These are phyloP conservation scores for Hedychridium roseum DNA, from an alignment of 2,888 invertebrate genomes.

Conservation along the genomic window DNA sequence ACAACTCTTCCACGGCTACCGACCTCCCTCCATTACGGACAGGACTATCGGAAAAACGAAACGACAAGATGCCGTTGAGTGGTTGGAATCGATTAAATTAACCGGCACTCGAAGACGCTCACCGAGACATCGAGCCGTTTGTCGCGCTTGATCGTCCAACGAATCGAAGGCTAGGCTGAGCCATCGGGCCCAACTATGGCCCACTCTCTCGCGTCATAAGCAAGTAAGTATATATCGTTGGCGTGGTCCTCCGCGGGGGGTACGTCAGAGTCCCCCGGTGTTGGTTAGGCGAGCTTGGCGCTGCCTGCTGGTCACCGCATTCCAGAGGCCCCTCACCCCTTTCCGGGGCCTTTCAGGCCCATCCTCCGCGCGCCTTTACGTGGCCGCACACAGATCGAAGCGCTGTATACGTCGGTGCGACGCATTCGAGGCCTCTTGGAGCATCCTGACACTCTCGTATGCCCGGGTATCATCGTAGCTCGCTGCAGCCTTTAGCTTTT, in stretches of 20 bases:
- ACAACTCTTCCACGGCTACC: too few relatives aligned
- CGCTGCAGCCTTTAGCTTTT: constrained; percentile 56
- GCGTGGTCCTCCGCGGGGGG: constrained; percentile 55
- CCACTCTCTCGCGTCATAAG: not conserved
- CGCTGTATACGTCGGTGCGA: constrained; percentile 20
- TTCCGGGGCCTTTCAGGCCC: constrained; percentile 20
- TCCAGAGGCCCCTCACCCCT: constrained; percentile 44
- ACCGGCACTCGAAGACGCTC: too few relatives aligned
- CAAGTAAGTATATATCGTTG: constrained; percentile 4
- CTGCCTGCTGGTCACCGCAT: constrained; percentile 58
- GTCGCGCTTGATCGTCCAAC: too few relatives aligned
- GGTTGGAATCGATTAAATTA: too few relatives aligned
- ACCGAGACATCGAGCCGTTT: too few relatives aligned
- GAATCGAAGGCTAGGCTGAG: too few relatives aligned
- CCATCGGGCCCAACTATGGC: too few relatives aligned
- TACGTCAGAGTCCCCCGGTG: constrained; percentile 57
- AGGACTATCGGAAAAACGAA: too few relatives aligned
- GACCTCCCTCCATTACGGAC: too few relatives aligned
- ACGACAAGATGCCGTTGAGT: too few relatives aligned
- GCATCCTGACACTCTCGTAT: constrained; percentile 55
- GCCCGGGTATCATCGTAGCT: constrained; percentile 57
- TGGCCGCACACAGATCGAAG: constrained; percentile 23
- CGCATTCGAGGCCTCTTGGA: constrained; percentile 39
- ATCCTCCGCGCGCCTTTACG: constrained; percentile 16
- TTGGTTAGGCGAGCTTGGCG: constrained; percentile 39